phyloP scores from a whole-genome alignment of 2,113 vertebrate species.

The Muntiacus reevesi region DNA sequence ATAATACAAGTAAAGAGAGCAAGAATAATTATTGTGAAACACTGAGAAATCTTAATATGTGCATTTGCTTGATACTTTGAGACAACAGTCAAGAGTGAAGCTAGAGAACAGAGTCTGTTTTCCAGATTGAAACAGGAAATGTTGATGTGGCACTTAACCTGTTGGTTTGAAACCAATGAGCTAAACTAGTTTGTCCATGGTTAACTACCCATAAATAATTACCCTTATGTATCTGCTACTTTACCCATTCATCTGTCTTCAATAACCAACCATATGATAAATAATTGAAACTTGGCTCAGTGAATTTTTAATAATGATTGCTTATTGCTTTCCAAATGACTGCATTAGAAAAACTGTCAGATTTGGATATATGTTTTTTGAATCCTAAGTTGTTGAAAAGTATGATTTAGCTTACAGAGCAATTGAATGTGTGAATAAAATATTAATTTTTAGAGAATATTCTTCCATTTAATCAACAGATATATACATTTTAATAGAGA shows the following conservation, averaged over 20 bases:
- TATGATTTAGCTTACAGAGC: background rate
- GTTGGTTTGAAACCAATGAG: background rate
- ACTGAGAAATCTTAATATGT: constrained; percentile 29
- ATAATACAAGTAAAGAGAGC: background rate
- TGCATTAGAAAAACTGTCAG: constrained; percentile 6
- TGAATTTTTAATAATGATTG: background rate
- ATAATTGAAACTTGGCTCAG: background rate
- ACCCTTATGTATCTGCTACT: background rate
- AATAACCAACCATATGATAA: background rate
- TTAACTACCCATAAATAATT: background rate
- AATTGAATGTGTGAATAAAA: background rate
- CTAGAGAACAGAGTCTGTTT: background rate
- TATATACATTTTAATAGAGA: background rate
- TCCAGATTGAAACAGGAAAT: background rate
- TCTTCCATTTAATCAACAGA: background rate
- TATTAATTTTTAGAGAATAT: background rate
- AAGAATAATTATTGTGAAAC: background rate
- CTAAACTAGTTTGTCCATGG: background rate
- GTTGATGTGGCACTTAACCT: background rate
- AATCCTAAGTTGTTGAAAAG: constrained; percentile 1
- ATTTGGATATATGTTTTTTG: background rate
- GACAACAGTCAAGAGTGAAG: background rate
- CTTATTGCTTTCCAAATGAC: constrained; percentile 14
- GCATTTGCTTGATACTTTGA: constrained; percentile 2
- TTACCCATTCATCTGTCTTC: background rate